A percentile compares a stretch with the other conserved stretches of the same genome.
These are phyloP conservation scores for Lophura nycthemera DNA, from an alignment of 2,113 vertebrate genomes.

Conservation along the genomic window DNA sequence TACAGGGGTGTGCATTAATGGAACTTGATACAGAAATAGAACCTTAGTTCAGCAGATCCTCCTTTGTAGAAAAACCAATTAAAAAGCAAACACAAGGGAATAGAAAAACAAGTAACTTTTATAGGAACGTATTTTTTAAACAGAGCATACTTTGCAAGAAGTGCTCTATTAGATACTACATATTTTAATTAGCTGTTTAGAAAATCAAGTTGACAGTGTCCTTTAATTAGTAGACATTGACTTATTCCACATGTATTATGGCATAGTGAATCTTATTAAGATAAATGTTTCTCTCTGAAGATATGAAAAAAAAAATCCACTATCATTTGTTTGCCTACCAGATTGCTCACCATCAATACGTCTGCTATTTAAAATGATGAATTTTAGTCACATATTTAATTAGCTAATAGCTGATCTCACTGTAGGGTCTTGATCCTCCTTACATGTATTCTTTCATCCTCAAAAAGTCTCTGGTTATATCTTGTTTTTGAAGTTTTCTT, in stretches of 20 bases:
- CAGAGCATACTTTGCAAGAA: conserved; percentile 27
- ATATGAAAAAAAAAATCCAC: conserved; percentile 37
- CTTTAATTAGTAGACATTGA: conserved; percentile 72
- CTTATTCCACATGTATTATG: conserved; percentile 46
- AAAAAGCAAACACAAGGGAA: conserved; percentile 39
- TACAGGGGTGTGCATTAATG: not conserved
- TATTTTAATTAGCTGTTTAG: conserved; percentile 68
- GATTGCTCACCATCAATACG: conserved; percentile 61
- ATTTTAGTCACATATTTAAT: conserved; percentile 77
- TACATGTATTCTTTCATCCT: conserved; percentile 60
- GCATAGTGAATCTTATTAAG: conserved; percentile 68
- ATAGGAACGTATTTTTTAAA: conserved; percentile 35
- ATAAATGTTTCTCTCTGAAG: conserved; percentile 72
- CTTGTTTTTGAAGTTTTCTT: conserved; percentile 61
- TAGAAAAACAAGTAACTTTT: conserved; percentile 54
- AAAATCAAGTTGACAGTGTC: conserved; percentile 61
- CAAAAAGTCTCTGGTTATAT: conserved; percentile 61
- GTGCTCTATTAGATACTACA: conserved; percentile 33
- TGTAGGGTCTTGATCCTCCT: conserved; percentile 65
- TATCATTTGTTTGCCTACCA: conserved; percentile 65
- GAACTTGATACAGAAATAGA: conserved; percentile 33
- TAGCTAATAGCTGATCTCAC: conserved; percentile 72
- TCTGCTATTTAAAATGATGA: conserved; percentile 65
- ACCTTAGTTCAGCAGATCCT: conserved; percentile 38
- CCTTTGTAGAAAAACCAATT: conserved; percentile 48